Base-by-base conservation (phyloP, 2,888 invertebrate species). In the Euspilapteryx auroguttella region DNA sequence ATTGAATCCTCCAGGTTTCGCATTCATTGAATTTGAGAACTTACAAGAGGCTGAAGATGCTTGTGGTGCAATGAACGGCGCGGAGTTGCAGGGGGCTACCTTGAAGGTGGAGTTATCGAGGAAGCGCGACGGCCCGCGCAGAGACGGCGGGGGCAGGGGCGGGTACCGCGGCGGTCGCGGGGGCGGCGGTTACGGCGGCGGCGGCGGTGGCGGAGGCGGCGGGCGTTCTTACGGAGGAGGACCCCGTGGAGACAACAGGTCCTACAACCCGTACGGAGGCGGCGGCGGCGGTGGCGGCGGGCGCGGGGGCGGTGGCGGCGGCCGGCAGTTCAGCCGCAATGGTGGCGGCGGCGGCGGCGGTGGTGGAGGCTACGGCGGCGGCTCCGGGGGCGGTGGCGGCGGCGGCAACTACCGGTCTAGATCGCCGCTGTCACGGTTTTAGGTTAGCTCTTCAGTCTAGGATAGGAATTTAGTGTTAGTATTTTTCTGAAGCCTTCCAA, bases 1-100 rank as follows among this genome's bases (percentile, higher is more conserved):
- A 42, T 89, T 93, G 64, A 93, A 94, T 71, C 94, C 94, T 42
- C 93, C 93, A 42, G 93, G 94, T 51, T 94, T 94, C 71, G 94
- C 93, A 38, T 94, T 94, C 78, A 89, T 94, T 61, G 93, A 94
- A 76, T 94, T 92, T 69, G 86, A 87, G 58, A 89, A 87, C 68
- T 82, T 85, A 61, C 86, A 87, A 54, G 93, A 94, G 71, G 94
- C 94, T 21, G 90, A 92, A 58, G 85, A 88, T 50, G 94, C 94
- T 37, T 91, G 92, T 73, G 87, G 85, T 62, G 87, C 85, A 50
- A 81, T 94, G 76, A 93, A 94, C 51, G 93, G 93, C 37, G 85
- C 87, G 39, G 90, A 91, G 62, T 82, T 93, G 54, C 78, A 91
- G 76, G 93, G 93, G 44, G 87, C 89, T 44, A 91, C 91, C 49